Conservation (phyloP, 2,888 invertebrate species). For the Nowickia ferox region DNA sequence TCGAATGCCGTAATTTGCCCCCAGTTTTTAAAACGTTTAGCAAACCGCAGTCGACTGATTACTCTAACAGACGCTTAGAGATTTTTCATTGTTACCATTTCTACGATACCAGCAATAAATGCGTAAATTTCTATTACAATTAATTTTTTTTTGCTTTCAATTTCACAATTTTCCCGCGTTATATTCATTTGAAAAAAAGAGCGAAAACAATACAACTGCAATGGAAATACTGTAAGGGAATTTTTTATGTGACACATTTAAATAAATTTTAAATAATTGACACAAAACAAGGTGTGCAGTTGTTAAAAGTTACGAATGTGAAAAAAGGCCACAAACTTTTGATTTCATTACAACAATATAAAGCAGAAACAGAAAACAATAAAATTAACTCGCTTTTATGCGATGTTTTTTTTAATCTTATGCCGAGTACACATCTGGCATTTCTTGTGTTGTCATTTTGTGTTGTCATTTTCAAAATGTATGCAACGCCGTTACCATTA, state of each 20-base stretch:
- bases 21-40: background rate
- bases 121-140: conserved; percentile 16
- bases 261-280: conserved; percentile 69
- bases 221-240: conserved; percentile 20
- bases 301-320: conserved; percentile 27
- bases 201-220: conserved; percentile 11
- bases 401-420: too few relatives aligned
- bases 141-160: background rate
- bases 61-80: too few relatives aligned
- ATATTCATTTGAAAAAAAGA: conserved; percentile 27
- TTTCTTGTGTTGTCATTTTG: too few relatives aligned
- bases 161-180: conserved; percentile 17
- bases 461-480: too few relatives aligned
- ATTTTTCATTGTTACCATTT: too few relatives aligned
- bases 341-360: conserved; percentile 38
- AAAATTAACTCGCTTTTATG: background rate
- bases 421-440: too few relatives aligned
- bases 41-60: too few relatives aligned
- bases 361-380: background rate
- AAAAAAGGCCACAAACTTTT: conserved; percentile 39
- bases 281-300: conserved; percentile 67
- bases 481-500: too few relatives aligned
- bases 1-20: too few relatives aligned
- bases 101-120: background rate
- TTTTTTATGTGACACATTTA: conserved; percentile 60